Evolutionary conservation across 2,113 vertebrate genomes (phyloP), one percentile per base, ranked within the genome.

Genomic region (Shinisaurus crocodilurus): DNA sequence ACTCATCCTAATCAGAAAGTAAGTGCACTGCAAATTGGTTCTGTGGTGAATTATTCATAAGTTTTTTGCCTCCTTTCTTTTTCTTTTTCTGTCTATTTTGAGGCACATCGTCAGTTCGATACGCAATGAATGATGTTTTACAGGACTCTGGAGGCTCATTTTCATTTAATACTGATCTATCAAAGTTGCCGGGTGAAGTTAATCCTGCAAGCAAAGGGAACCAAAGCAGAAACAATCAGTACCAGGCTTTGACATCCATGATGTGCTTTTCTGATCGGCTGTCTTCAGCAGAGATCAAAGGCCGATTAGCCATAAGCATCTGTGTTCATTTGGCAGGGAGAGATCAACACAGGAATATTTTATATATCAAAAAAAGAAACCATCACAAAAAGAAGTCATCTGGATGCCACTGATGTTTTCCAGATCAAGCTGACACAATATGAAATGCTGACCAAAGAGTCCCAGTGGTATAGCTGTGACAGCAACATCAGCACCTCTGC

Each of bases 151-250:
- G 79, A 82, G 70, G 40, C 5, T 94, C 84, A 88, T 90, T 86
- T 63, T 91, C 75, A 79, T 93, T 95, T 95, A 94, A 94, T 91
- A 91, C 94, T 92, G 82, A 32, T 95, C 90, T 90, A 92, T 94
- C 88, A 93, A 92, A 79, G 54, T 87, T 93, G 90, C 72, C 90
- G 88, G 74, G 50, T 70, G 80, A 90, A 81, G 72, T 23, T 94
- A 92, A 94, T 94, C 91, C 91, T 89, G 70, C 82, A 94, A 95
- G 91, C 82, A 80, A 93, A 90, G 86, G 86, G 9, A 93, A 69
- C 40, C 65, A 91, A 92, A 79, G 90, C 84, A 92, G 95, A 94
- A 92, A 91, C 0, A 32, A 93, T 92, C 92, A 86, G 74, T 92
- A 89, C 91, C 91, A 87, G 76, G 40, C n/a, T 96, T 89, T 94